Evolutionary conservation across 2,888 invertebrate genomes (phyloP).

Genomic region (Trichogramma evanescens): DNA sequence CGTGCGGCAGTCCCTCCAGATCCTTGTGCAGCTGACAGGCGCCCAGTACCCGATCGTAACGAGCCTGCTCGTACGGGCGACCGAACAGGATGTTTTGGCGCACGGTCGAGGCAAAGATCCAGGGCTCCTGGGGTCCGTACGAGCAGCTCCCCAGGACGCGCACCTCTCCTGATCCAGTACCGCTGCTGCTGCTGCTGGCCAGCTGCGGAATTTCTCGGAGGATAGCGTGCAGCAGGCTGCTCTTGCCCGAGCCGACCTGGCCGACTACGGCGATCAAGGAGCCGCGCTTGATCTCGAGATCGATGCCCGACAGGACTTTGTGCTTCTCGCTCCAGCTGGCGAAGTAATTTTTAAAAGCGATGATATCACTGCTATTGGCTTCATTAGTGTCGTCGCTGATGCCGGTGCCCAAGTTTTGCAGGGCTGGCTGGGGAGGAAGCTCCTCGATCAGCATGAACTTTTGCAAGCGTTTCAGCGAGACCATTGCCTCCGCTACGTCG

Average conservation of each 20-base stretch:
- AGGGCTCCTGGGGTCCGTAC: slow-evolving; percentile 77
- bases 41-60: slow-evolving; percentile 51
- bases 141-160: slow-evolving; percentile 60
- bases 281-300: slow-evolving; percentile 58
- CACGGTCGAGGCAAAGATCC: slow-evolving; percentile 67
- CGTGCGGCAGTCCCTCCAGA: slow-evolving; percentile 63
- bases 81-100: slow-evolving; percentile 53
- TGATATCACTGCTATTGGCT: slow-evolving; percentile 19
- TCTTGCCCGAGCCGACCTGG: slow-evolving; percentile 62
- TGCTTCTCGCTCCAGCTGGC: slow-evolving; percentile 64
- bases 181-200: too few species aligned
- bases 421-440: background rate
- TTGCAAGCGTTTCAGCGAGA: slow-evolving; percentile 54
- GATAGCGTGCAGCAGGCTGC: slow-evolving; percentile 52
- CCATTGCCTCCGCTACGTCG: slow-evolving; percentile 56
- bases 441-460: slow-evolving; percentile 28
- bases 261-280: slow-evolving; percentile 60
- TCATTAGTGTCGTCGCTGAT: background rate
- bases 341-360: slow-evolving; percentile 55
- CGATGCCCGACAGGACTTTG: slow-evolving; percentile 62
- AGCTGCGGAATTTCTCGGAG: slow-evolving; percentile 60
- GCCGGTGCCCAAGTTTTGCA: background rate
- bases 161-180: slow-evolving; percentile 51
- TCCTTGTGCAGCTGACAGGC: slow-evolving; percentile 68
- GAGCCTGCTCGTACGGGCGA: slow-evolving; percentile 30